Percentiles rank a stretch among this genome's conserved stretches.
Conservation (phyloP, 2,797 vertebrate genomes). For the Mormyrus proboscirostris region DNA sequence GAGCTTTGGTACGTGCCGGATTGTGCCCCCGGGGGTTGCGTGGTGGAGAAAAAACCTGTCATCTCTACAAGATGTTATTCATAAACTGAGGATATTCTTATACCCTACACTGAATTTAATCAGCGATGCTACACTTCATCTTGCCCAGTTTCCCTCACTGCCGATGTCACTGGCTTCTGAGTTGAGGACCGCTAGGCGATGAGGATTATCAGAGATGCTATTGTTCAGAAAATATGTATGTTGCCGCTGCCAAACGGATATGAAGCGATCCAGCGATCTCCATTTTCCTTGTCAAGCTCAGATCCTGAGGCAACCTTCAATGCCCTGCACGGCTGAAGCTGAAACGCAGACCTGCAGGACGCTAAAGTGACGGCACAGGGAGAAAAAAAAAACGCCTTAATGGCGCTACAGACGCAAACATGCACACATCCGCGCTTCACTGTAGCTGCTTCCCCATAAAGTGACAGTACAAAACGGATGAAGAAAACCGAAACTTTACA, state of each 20-base stretch:
- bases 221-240: neutral
- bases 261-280: neutral
- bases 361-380: neutral
- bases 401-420: neutral
- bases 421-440: constrained; percentile 43
- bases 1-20: neutral
- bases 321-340: neutral
- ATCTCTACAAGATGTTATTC: constrained; percentile 3
- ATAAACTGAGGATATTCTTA: constrained; percentile 15
- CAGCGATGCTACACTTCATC: neutral
- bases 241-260: neutral
- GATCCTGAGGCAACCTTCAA: neutral
- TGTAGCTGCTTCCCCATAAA: constrained; percentile 56
- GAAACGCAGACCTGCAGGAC: neutral
- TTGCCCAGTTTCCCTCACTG: constrained; percentile 4
- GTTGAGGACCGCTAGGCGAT: neutral
- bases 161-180: neutral
- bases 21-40: neutral
- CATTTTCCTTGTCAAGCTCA: neutral
- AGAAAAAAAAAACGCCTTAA: neutral
- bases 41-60: neutral
- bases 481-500: constrained; percentile 42
- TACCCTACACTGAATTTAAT: constrained; percentile 15
- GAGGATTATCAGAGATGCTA: neutral
- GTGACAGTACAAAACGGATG: constrained; percentile 50